These are phyloP conservation scores for Cantharis flavilabris DNA, from an alignment of 2,888 invertebrate species.

Conservation along the genomic window DNA sequence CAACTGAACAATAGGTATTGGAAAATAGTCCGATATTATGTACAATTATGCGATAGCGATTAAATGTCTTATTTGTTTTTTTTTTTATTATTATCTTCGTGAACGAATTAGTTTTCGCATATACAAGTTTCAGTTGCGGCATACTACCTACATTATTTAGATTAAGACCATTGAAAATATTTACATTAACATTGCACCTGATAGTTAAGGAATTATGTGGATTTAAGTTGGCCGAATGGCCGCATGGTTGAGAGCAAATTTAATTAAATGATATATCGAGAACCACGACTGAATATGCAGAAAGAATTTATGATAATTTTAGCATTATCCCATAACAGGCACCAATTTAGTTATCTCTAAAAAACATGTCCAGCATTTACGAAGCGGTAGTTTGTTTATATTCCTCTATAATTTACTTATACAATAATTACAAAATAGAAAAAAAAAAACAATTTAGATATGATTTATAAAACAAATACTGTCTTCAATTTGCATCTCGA, in stretches of 20 bases:
- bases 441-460: conserved; percentile 36
- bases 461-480: conserved; percentile 46
- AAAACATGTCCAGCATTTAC: neutral
- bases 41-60: neutral
- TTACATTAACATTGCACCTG: neutral
- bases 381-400: conserved; percentile 16
- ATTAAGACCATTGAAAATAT: neutral
- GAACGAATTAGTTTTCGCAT: neutral
- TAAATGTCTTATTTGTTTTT: neutral
- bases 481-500: conserved; percentile 43
- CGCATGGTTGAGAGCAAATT: neutral
- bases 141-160: neutral
- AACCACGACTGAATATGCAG: neutral
- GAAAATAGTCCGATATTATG: neutral
- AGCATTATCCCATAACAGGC: neutral
- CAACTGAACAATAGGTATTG: neutral
- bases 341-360: neutral
- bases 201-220: neutral
- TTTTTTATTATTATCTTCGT: neutral
- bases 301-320: neutral
- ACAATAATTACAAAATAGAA: conserved; percentile 5
- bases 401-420: conserved; percentile 9
- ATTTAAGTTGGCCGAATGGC: neutral
- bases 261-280: neutral
- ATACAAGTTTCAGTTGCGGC: neutral